Base-by-base conservation (phyloP, 2,113 vertebrate genomes). In the Diadophis punctatus region DNA sequence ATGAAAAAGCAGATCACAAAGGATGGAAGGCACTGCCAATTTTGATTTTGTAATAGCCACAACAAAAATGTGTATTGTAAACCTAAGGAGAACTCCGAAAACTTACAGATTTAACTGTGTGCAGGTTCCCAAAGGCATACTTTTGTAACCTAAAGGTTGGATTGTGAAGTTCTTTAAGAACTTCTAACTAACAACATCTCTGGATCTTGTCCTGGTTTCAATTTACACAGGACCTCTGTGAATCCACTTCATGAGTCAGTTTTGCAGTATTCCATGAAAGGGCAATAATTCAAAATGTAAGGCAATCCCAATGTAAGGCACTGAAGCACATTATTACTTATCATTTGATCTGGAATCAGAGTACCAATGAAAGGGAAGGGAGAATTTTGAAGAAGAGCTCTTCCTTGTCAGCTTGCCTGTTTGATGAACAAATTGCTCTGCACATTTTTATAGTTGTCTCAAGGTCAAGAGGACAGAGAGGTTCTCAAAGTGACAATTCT, bases 401-500 rank as follows among this genome's bases (percentile, higher is more conserved):
- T 89, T 48, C 34, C 30, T 55, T 84, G 34, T 7, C 92, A 90
- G 56, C 46, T 90, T 91, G 88, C 16, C 39, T 14, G 48, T 34
- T 0, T 48, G 0, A 0, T 88, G 39, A 85, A 86, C 20, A 94
- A 92, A 91, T 30, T 55, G 46, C 88, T 93, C 46, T 39, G 1
- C 55, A 68, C 87, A 20, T 48, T 95, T 94, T 94, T 86, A 87
- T 11, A 63, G 87, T 49, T 89, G 94, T 90, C 30, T 92, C 68
- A 91, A 94, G 63, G 89, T 16, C 89, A 93, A 30, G 0, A 90
- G 68, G 93, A 87, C 18, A 91, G 27, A n/a, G 56, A 92, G 1
- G 39, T 92, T 49, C 88, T 90, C 90, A 87, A 88, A 87, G 74
- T 94, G 91, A 63, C 90, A 63, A 94, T 93, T 95, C 92, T 58